phyloP scores from a whole-genome alignment of 2,888 invertebrate genomes.

The Folsomia manolachei region DNA sequence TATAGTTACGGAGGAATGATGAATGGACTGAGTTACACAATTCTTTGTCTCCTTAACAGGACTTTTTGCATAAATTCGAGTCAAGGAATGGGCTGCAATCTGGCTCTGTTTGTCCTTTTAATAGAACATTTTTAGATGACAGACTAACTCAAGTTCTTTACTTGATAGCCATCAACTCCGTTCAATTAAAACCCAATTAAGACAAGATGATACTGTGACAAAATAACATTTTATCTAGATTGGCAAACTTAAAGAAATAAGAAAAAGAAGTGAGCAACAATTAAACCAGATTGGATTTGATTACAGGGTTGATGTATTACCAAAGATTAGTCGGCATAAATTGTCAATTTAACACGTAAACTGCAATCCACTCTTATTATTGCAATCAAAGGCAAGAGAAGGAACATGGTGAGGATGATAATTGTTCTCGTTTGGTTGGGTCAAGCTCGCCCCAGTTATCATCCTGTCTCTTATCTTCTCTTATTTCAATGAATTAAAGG shows the following conservation, averaged over 20 bases:
- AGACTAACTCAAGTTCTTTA: too few relatives aligned
- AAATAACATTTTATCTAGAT: background rate
- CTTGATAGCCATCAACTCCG: too few relatives aligned
- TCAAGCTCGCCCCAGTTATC: background rate
- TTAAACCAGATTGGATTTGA: background rate
- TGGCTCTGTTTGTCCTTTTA: background rate
- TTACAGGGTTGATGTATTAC: background rate
- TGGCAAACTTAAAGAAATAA: background rate
- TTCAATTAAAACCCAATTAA: too few relatives aligned
- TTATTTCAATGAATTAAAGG: too few relatives aligned
- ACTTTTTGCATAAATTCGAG: background rate
- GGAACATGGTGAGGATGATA: background rate
- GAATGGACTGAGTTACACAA: background rate
- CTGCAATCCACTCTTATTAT: background rate
- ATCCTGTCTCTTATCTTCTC: too few relatives aligned
- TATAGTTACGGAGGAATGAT: too few relatives aligned
- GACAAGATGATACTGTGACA: too few relatives aligned
- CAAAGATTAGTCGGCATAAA: background rate
- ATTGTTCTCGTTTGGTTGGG: background rate
- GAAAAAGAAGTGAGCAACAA: background rate
- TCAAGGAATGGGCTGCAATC: background rate
- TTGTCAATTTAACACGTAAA: slow-evolving; percentile 6
- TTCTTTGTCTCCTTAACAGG: background rate
- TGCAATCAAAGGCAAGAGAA: background rate
- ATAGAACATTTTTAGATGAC: background rate